phyloP scores from a whole-genome alignment of 2,888 invertebrate genomes.

The Trachelus troglodyta region DNA sequence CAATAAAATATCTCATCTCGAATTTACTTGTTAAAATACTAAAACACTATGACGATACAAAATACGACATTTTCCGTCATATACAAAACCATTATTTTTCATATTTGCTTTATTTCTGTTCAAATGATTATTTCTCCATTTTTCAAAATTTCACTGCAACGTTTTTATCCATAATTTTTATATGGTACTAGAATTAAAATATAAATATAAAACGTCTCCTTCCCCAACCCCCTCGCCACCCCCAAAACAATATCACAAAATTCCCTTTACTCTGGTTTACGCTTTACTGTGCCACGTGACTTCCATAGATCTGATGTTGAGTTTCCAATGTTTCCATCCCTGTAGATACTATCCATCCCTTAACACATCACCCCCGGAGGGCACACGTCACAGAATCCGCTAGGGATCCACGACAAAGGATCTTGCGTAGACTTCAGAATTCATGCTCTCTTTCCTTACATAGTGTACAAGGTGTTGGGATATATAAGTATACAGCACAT shows the following conservation, averaged over 20 bases:
- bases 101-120: neutral
- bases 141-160: neutral
- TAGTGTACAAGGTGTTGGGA: neutral
- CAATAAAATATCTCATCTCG: neutral
- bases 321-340: neutral
- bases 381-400: neutral
- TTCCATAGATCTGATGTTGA: neutral
- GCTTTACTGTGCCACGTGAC: neutral
- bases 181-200: neutral
- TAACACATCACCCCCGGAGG: neutral
- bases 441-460: neutral
- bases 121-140: neutral
- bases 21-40: neutral
- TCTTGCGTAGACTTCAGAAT: neutral
- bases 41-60: neutral
- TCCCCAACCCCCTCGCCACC: too few relatives aligned
- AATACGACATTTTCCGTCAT: neutral
- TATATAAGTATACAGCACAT: neutral
- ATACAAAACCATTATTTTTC: neutral
- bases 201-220: neutral
- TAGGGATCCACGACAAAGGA: neutral
- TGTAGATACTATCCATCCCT: neutral
- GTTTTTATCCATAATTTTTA: neutral
- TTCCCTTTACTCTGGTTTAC: neutral
- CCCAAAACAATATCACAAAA: neutral